These are phyloP conservation scores for Lithobates sylvaticus DNA, from an alignment of 2,797 vertebrate species.

Conservation along the genomic window DNA sequence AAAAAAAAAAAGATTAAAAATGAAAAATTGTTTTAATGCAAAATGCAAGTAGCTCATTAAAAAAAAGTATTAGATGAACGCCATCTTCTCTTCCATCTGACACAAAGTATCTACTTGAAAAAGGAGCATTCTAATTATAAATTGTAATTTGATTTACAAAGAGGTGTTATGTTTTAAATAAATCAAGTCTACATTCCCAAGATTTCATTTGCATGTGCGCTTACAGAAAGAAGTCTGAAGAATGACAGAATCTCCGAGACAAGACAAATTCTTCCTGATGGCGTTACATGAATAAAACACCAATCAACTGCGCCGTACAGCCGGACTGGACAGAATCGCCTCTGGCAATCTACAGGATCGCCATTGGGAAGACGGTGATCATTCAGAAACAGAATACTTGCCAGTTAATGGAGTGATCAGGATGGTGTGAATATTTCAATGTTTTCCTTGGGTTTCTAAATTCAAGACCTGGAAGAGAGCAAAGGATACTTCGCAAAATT, in stretches of 20 bases:
- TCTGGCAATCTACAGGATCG: neutral
- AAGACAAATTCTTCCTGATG: constrained; percentile 29
- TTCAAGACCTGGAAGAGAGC: no score
- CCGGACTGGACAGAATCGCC: neutral
- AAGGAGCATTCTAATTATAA: constrained; percentile 73
- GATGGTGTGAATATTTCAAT: no score
- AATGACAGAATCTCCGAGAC: constrained; percentile 43
- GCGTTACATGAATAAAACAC: constrained; percentile 49
- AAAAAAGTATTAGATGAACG: constrained; percentile 11
- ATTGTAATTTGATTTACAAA: constrained; percentile 76
- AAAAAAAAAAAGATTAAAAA: neutral
- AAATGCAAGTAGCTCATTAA: constrained; percentile 29
- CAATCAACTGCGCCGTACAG: neutral
- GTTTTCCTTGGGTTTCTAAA: no score
- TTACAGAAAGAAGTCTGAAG: constrained; percentile 25
- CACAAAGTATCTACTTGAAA: constrained; percentile 53
- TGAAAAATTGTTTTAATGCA: constrained; percentile 4
- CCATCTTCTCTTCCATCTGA: constrained; percentile 10
- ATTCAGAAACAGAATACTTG: no score
- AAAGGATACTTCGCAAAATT: no score
- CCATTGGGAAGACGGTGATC: neutral
- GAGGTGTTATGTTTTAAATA: constrained; percentile 74
- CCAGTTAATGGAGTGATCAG: no score
- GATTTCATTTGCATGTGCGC: constrained; percentile 70
- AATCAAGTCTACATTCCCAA: constrained; percentile 68